Evolutionary conservation across 2,888 invertebrate species (phyloP), one percentile per base, ranked within the genome.

Genomic region (Heterodera filipjevi): DNA sequence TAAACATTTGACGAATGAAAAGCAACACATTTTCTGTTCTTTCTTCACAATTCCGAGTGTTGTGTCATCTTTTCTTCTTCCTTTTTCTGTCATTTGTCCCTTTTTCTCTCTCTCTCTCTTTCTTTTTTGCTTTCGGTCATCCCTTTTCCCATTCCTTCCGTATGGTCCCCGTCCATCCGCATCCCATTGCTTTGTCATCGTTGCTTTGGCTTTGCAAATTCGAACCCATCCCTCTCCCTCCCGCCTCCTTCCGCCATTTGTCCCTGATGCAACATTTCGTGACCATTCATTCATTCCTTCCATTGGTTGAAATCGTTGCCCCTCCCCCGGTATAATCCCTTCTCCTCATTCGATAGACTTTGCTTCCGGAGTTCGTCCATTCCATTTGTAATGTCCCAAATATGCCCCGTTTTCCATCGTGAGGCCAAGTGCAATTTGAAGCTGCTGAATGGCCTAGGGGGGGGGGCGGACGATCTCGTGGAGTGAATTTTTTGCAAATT

Each of bases 381-480:
- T 27, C 19, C 49, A 49, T 19, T 19, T n/a, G n/a, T 3, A 22
- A 10, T 27, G 27, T n/a, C 59, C 27, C 19, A 59, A 22, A n/a
- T 59, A 27, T 59, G 10, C 59, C 59, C 59, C 59, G 10, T 59
- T 59, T 59, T 59, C 27, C 27, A n/a, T 27, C n/a, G 59, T 59
- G 59, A 27, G 59, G 59, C 59, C 59, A 59, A 59, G 27, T 59
- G 59, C 59, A 59, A 59, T 59, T 49, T 59, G 59, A 59, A 27
- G 59, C 59, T 59, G 53, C 53, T 53, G 53, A 53, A 53, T 53
- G 53, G 19, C 22, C 22, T n/a, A 6, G n/a, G n/a, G 59, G 59
- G n/a, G 59, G 27, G 59, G 59, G 59, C 10, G 59, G 59, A 22
- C 8, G 59, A 59, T n/a, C n/a, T n/a, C n/a, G n/a, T n/a, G n/a